Conservation (phyloP, 2,113 vertebrate genomes). For the Porphyrio hochstetteri region DNA sequence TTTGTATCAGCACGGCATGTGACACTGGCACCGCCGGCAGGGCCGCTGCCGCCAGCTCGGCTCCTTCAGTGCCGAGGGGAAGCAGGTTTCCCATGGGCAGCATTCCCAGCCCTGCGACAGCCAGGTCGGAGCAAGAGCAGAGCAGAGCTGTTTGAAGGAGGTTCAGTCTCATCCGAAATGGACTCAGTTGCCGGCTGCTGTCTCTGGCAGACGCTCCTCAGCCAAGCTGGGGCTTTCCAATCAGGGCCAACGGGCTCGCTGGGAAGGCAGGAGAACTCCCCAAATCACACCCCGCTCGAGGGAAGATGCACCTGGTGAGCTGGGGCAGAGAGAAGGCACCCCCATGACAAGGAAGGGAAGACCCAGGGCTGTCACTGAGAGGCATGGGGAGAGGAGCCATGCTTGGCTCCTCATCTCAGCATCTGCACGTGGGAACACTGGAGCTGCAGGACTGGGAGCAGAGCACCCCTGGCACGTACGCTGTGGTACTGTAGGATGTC, state of each 20-base stretch:
- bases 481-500: fast-evolving
- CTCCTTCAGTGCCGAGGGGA: not conserved
- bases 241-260: fast-evolving
- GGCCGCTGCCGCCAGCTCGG: not conserved
- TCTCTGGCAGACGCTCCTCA: not conserved
- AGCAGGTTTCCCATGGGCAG: constrained; percentile 52
- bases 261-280: fast-evolving
- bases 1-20: not conserved
- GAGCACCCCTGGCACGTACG: fast-evolving
- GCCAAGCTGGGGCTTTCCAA: not conserved
- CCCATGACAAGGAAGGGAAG: not conserved
- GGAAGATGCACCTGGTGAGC: not conserved
- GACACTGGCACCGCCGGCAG: not conserved
- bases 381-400: fast-evolving
- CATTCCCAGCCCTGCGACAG: not conserved
- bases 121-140: not conserved
- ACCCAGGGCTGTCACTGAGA: fast-evolving
- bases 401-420: fast-evolving
- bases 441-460: fast-evolving
- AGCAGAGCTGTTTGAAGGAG: not conserved
- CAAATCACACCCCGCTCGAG: not conserved
- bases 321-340: not conserved
- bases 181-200: not conserved
- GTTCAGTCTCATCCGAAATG: not conserved
- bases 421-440: fast-evolving